Conservation (phyloP, 1,140 invertebrate genomes). For the Rhyzopertha dominica region DNA sequence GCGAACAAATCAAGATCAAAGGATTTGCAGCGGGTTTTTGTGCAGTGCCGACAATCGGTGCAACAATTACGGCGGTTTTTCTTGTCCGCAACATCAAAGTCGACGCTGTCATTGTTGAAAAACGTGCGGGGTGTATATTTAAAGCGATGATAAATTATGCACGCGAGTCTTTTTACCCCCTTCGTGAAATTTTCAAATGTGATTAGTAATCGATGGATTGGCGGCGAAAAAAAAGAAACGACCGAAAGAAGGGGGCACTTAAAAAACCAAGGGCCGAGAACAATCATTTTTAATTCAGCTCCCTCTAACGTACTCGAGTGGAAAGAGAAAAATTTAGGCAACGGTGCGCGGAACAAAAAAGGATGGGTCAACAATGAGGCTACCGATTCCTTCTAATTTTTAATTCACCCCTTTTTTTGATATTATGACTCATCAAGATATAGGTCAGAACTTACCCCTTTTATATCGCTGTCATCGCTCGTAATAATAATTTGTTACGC, state of each 20-base stretch:
- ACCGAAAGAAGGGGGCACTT: conserved; percentile 9
- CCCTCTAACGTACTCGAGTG: background rate
- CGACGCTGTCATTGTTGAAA: conserved; percentile 2
- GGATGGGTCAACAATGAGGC: too few relatives aligned
- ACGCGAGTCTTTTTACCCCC: background rate
- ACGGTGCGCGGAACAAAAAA: too few relatives aligned
- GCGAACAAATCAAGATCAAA: conserved; percentile 14
- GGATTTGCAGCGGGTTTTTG: background rate
- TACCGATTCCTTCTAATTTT: too few relatives aligned
- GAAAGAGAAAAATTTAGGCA: too few relatives aligned
- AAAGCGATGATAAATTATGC: background rate
- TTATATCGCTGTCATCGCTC: conserved; percentile 7
- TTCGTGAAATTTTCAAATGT: background rate
- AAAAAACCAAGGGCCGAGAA: conserved; percentile 7
- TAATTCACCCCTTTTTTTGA: conserved; percentile 13
- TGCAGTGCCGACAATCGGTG: background rate
- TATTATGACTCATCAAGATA: conserved; percentile 14
- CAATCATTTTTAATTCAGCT: conserved; percentile 18
- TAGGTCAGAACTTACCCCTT: conserved; percentile 13
- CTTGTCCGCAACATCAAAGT: background rate
- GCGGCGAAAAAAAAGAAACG: background rate
- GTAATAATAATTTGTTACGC: conserved; percentile 7
- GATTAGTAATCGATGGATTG: background rate
- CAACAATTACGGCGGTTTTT: background rate
- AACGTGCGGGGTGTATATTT: background rate